Conservation (phyloP, 2,888 invertebrate species). For the Mimumesa dahlbomi region DNA sequence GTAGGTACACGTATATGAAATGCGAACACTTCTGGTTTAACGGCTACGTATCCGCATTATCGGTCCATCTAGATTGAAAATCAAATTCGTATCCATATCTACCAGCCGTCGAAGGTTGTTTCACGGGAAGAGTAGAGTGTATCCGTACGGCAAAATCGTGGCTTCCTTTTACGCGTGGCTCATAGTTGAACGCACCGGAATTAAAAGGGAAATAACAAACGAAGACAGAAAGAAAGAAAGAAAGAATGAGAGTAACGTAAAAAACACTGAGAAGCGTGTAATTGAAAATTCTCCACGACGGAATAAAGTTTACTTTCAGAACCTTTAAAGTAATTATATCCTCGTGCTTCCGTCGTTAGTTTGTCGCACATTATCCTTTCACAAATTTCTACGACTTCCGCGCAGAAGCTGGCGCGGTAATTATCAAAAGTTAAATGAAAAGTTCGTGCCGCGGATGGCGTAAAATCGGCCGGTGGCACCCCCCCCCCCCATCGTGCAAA, state of each 20-base stretch:
- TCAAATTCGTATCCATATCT: slow-evolving; percentile 58
- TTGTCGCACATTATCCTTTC: no score
- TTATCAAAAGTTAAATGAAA: slow-evolving; percentile 24
- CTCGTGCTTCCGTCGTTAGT: background rate
- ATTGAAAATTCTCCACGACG: background rate
- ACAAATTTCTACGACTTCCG: background rate
- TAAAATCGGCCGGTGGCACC: slow-evolving; percentile 20
- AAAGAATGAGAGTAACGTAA: no score
- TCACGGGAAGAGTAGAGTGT: background rate
- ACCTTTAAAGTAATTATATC: no score
- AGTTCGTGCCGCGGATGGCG: slow-evolving; percentile 9
- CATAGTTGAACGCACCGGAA: no score
- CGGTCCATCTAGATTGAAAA: slow-evolving; percentile 57
- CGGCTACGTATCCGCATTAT: slow-evolving; percentile 63
- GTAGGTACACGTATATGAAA: slow-evolving; percentile 44
- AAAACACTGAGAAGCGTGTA: no score
- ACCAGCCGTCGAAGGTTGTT: slow-evolving; percentile 41
- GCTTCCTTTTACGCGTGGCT: no score
- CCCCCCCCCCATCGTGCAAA: no score
- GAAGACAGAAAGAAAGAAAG: no score
- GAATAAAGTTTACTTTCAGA: background rate
- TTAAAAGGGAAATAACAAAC: no score
- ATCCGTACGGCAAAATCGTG: no score
- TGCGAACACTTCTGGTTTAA: slow-evolving; percentile 60
- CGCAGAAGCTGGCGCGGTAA: slow-evolving; percentile 2